Evolutionary conservation across 2,888 invertebrate genomes (phyloP).

Genomic region (Nemotelus nigrinus): DNA sequence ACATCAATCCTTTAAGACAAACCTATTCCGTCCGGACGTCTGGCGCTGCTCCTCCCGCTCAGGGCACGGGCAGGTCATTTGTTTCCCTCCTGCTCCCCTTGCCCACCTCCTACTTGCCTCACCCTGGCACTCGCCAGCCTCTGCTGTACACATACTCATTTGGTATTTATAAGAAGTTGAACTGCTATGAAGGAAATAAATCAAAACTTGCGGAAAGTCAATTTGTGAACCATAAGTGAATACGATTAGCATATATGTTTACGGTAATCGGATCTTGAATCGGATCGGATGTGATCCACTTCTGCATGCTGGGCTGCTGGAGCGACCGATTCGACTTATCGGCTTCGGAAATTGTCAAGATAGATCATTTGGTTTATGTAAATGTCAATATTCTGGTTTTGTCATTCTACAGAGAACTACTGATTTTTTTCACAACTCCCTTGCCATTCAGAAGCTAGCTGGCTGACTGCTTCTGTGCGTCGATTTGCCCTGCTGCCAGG

Average conservation of each 20-base stretch:
- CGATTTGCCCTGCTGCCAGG: too few relatives aligned
- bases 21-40: conserved; percentile 9
- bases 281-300: conserved; percentile 52
- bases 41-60: conserved; percentile 2
- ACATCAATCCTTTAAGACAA: conserved; percentile 39
- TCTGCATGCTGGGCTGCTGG: conserved; percentile 8
- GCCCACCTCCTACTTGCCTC: neutral
- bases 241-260: conserved; percentile 56
- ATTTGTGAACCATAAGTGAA: conserved; percentile 54
- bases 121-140: neutral
- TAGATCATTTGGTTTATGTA: conserved; percentile 37
- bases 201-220: conserved; percentile 52
- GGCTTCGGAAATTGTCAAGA: conserved; percentile 14
- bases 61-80: conserved; percentile 10
- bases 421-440: neutral
- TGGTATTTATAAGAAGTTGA: neutral
- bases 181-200: conserved; percentile 47
- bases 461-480: too few relatives aligned
- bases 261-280: conserved; percentile 54
- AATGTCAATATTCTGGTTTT: conserved; percentile 9
- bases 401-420: neutral
- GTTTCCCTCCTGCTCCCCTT: conserved; percentile 7
- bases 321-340: conserved; percentile 3
- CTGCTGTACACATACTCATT: conserved; percentile 6
- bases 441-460: too few relatives aligned